phyloP scores from a whole-genome alignment of 1,140 invertebrate genomes.

The Hermetia illucens region DNA sequence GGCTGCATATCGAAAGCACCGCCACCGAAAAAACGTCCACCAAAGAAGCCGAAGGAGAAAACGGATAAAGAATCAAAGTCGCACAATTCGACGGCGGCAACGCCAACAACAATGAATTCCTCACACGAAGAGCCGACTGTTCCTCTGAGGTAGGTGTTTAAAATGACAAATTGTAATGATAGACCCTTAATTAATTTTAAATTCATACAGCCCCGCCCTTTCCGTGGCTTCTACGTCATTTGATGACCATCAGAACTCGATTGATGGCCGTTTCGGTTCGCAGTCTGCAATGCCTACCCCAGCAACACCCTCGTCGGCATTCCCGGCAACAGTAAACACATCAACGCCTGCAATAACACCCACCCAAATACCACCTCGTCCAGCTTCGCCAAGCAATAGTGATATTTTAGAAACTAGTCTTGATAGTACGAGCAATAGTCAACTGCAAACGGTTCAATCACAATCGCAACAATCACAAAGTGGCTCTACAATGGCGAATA shows the following conservation, averaged over 20 bases:
- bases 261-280: too few relatives aligned
- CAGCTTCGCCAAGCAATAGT: too few relatives aligned
- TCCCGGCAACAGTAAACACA: too few relatives aligned
- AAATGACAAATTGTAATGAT: not conserved
- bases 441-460: too few relatives aligned
- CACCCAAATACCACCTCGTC: too few relatives aligned
- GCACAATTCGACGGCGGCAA: slow-evolving; percentile 26
- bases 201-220: slow-evolving; percentile 19
- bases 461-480: too few relatives aligned
- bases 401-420: too few relatives aligned
- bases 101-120: slow-evolving; percentile 29
- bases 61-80: slow-evolving; percentile 15
- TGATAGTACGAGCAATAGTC: too few relatives aligned
- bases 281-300: too few relatives aligned
- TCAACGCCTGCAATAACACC: too few relatives aligned
- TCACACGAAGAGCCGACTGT: slow-evolving; percentile 31
- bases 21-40: slow-evolving; percentile 39
- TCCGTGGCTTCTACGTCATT: slow-evolving; percentile 25
- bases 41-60: slow-evolving; percentile 21
- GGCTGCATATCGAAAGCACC: slow-evolving; percentile 67
- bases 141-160: slow-evolving; percentile 20
- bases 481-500: too few relatives aligned
- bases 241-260: slow-evolving; percentile 25
- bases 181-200: not conserved
- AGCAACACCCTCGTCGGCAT: too few relatives aligned